These are phyloP conservation scores for Dryomyza anilis DNA, from an alignment of 2,888 invertebrate species.

Conservation along the genomic window DNA sequence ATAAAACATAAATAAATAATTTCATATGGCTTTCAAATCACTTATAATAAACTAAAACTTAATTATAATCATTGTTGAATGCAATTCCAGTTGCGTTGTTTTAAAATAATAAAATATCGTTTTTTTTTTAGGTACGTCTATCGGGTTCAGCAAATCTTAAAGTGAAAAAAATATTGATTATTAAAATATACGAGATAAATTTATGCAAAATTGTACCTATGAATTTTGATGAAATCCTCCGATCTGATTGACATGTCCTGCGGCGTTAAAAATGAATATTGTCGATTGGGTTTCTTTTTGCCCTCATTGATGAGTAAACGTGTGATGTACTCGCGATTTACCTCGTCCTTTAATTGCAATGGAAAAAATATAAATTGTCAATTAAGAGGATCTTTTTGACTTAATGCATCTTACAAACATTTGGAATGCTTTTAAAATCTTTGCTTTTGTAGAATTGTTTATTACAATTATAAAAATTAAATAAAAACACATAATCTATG, in stretches of 20 bases:
- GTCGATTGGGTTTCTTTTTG: constrained; percentile 68
- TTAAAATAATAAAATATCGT: no score
- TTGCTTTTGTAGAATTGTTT: no score
- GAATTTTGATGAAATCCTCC: constrained; percentile 65
- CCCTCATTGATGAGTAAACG: constrained; percentile 80
- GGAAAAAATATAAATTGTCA: no score
- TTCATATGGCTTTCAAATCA: no score
- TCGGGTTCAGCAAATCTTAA: constrained; percentile 20
- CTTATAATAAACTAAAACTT: no score
- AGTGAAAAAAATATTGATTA: constrained; percentile 12
- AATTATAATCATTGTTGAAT: neutral
- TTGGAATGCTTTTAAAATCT: no score
- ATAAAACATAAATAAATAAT: no score
- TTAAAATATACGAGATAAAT: neutral
- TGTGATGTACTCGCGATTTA: constrained; percentile 80
- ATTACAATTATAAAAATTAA: no score
- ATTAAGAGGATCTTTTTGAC: no score
- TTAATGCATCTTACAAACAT: no score
- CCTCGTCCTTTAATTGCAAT: constrained; percentile 70
- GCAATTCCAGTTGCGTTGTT: constrained; percentile 11
- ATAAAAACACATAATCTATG: no score
- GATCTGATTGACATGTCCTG: constrained; percentile 71
- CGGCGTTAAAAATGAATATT: constrained; percentile 91
- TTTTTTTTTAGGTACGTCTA: neutral
- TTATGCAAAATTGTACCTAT: constrained; percentile 61